These are phyloP conservation scores for Chaetoderma sp. DNA, from an alignment of 2,888 invertebrate species.

Conservation along the genomic window DNA sequence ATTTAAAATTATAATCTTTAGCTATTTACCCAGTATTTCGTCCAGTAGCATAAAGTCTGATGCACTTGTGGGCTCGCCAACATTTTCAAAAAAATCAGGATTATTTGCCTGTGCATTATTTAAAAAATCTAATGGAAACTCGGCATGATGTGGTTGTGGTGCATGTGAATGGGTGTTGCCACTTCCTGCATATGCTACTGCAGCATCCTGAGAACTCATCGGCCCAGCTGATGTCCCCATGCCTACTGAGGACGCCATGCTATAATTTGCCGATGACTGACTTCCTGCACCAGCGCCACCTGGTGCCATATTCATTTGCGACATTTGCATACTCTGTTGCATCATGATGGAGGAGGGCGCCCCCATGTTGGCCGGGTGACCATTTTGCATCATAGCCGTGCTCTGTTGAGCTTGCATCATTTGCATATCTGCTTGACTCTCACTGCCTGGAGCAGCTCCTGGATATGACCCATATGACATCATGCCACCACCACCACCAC, in stretches of 20 bases:
- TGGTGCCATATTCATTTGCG: slow-evolving; percentile 60
- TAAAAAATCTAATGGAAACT: slow-evolving; percentile 87
- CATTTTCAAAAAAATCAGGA: slow-evolving; percentile 82
- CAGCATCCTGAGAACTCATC: slow-evolving; percentile 28
- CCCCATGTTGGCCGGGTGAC: slow-evolving; percentile 45
- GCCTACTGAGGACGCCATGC: slow-evolving; percentile 3
- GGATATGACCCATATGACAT: slow-evolving; percentile 70
- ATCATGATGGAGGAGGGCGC: slow-evolving; percentile 50
- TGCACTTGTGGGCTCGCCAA: slow-evolving; percentile 66
- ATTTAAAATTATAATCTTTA: too few relatives aligned
- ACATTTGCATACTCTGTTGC: slow-evolving; percentile 69
- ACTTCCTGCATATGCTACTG: slow-evolving; percentile 25
- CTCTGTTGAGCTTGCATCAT: slow-evolving; percentile 40
- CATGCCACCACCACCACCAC: slow-evolving; percentile 47
- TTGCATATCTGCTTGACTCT: slow-evolving; percentile 51
- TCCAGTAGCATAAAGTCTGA: slow-evolving; percentile 56
- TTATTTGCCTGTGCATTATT: slow-evolving; percentile 76
- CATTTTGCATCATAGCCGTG: slow-evolving; percentile 33
- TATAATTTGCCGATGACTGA: slow-evolving; percentile 10
- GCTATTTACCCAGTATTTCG: slow-evolving; percentile 48
- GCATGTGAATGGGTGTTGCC: slow-evolving; percentile 39
- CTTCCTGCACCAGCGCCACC: slow-evolving; percentile 22
- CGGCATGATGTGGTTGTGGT: slow-evolving; percentile 52
- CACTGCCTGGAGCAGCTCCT: slow-evolving; percentile 25
- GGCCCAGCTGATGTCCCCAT: slow-evolving; percentile 36